These are phyloP conservation scores for Pampus argenteus DNA, from an alignment of 2,797 vertebrate species.

Conservation along the genomic window DNA sequence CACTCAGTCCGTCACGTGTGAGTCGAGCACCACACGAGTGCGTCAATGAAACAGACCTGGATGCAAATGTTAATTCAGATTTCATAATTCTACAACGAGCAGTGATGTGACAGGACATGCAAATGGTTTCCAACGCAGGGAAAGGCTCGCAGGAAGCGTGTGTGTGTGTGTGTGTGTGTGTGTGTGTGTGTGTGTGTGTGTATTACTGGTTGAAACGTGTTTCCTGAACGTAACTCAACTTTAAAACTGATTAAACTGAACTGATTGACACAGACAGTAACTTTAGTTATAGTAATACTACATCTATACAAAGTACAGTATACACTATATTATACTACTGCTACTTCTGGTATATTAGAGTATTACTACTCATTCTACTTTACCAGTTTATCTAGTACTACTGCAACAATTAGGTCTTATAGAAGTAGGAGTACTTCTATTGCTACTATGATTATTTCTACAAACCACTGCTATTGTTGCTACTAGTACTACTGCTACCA, in stretches of 20 bases:
- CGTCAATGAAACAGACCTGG: conserved; percentile 61
- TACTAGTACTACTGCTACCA: no score
- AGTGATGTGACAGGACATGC: conserved; percentile 35
- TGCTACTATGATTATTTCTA: no score
- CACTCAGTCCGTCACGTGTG: conserved; percentile 9
- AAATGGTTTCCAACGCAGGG: conserved; percentile 59
- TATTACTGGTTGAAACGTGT: neutral
- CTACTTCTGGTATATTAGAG: neutral
- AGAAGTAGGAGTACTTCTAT: no score
- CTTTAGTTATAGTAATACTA: neutral
- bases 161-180: conserved; percentile 6
- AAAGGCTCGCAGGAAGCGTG: conserved; percentile 49
- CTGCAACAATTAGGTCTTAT: no score
- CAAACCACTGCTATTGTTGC: no score
- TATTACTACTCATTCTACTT: no score
- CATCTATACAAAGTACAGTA: neutral
- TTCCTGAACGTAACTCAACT: conserved; percentile 23
- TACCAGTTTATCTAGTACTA: no score
- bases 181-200: conserved; percentile 2
- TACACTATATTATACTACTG: neutral
- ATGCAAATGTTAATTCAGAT: conserved; percentile 54
- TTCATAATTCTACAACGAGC: conserved; percentile 14
- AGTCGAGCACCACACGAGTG: conserved; percentile 14
- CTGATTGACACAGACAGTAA: neutral
- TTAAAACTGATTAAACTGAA: no score